Conservation (phyloP, 2,888 invertebrate genomes). For the Acanthopleura granulata region DNA sequence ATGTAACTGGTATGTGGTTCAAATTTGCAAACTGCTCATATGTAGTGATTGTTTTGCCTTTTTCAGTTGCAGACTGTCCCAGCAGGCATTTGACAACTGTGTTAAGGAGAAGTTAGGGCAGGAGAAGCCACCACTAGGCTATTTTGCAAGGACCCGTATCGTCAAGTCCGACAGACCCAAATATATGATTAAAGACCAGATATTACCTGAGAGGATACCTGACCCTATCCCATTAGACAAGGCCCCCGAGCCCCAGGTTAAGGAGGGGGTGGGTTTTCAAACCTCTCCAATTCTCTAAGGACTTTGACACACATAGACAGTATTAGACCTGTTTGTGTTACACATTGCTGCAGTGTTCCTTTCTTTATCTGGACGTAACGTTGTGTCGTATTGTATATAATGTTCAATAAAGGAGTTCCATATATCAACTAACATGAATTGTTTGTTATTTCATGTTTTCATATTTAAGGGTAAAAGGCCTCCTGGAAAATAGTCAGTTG, state of each 20-base stretch:
- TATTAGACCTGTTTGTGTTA: too few species aligned
- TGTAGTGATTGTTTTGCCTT: neutral
- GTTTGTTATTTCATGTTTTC: too few species aligned
- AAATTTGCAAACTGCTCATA: neutral
- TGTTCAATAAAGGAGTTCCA: too few species aligned
- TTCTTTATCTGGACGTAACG: too few species aligned
- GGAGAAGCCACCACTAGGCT: slow-evolving; percentile 63
- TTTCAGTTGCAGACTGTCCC: slow-evolving; percentile 61
- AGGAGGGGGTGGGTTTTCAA: neutral
- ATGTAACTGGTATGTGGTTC: neutral
- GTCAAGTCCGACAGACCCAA: slow-evolving; percentile 49
- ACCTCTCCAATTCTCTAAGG: neutral
- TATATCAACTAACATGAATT: too few species aligned
- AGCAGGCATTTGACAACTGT: slow-evolving; percentile 64
- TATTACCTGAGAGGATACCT: slow-evolving; percentile 37
- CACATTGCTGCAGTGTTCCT: too few species aligned
- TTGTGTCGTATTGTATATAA: too few species aligned
- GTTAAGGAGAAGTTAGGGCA: slow-evolving; percentile 58
- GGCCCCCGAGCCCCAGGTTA: neutral
- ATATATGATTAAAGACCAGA: slow-evolving; percentile 33
- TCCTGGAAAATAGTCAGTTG: too few species aligned
- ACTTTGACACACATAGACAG: too few species aligned
- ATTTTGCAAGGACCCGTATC: slow-evolving; percentile 57
- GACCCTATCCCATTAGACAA: slow-evolving; percentile 19
- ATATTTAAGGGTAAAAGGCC: too few species aligned